A percentile compares a stretch with the other conserved stretches of the same genome.
These are phyloP conservation scores for Heliconius himera DNA, from an alignment of 1,140 invertebrate species.

Conservation along the genomic window DNA sequence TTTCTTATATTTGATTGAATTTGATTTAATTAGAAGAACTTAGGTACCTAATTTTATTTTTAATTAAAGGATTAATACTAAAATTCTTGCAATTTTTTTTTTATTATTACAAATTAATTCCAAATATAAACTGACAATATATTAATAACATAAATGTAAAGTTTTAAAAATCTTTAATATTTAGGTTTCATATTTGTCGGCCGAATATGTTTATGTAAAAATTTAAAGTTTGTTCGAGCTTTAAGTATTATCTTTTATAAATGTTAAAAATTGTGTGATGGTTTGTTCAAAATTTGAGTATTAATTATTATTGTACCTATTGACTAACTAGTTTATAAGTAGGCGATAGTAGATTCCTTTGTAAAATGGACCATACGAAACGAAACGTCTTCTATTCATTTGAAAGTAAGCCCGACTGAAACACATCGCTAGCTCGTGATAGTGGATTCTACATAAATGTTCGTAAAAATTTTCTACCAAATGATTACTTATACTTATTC, in stretches of 20 bases:
- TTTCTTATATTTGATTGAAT: neutral
- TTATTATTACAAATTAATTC: neutral
- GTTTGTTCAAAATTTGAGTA: conserved; percentile 21
- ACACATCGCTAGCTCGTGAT: conserved; percentile 10
- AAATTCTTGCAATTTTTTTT: neutral
- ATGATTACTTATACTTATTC: conserved; percentile 11
- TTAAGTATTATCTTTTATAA: conserved; percentile 30
- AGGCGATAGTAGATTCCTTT: conserved; percentile 5
- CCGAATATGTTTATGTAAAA: neutral
- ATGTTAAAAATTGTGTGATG: conserved; percentile 34
- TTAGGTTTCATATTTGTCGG: neutral
- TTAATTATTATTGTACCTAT: conserved; percentile 24
- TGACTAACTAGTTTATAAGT: conserved; percentile 21
- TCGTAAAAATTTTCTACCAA: conserved; percentile 17
- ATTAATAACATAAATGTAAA: neutral
- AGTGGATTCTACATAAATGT: neutral
- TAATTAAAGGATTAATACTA: neutral
- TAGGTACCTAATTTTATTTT: neutral
- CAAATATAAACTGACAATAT: neutral
- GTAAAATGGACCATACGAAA: conserved; percentile 8
- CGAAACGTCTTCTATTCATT: neutral
- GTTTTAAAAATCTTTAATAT: neutral
- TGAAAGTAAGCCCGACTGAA: conserved; percentile 26
- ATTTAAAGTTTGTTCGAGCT: conserved; percentile 36
- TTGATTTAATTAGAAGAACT: no score